These are phyloP conservation scores for Oscarella lobularis DNA, from an alignment of 37 sponge, comb jelly and placozoan genomes.

Conservation along the genomic window DNA sequence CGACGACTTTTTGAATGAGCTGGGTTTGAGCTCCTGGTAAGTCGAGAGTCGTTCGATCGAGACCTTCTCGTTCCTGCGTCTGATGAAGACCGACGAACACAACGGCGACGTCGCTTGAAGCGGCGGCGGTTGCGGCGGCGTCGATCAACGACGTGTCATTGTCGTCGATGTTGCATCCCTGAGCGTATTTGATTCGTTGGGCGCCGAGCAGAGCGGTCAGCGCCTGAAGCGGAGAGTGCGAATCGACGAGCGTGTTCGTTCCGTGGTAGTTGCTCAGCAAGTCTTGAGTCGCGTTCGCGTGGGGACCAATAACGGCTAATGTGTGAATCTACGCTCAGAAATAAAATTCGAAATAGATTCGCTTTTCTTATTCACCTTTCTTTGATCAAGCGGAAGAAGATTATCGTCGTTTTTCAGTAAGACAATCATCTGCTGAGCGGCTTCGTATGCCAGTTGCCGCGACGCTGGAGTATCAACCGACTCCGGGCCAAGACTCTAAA, in stretches of 20 bases:
- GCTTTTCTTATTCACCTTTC: too few relatives aligned
- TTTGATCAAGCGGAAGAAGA: too few relatives aligned
- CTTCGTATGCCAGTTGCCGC: neutral
- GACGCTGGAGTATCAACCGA: neutral
- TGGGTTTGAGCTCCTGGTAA: slow-evolving; percentile 39
- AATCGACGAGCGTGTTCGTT: neutral
- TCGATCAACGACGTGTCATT: neutral
- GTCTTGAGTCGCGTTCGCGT: neutral
- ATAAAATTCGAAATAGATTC: too few relatives aligned
- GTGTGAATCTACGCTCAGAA: neutral
- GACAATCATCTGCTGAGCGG: slow-evolving; percentile 2
- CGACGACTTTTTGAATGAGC: slow-evolving; percentile 13
- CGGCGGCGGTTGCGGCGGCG: neutral
- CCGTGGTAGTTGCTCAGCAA: neutral
- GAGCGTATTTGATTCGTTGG: neutral
- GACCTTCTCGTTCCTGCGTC: neutral
- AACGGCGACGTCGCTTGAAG: neutral
- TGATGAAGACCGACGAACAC: neutral
- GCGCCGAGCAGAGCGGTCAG: neutral
- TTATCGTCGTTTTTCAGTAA: too few relatives aligned
- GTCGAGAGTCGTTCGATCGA: neutral
- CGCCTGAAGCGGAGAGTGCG: neutral
- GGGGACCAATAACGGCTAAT: neutral
- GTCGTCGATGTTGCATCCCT: neutral
- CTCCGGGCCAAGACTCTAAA: neutral